phyloP scores from a whole-genome alignment of 2,113 vertebrate genomes.

The Crotalus helleri region DNA sequence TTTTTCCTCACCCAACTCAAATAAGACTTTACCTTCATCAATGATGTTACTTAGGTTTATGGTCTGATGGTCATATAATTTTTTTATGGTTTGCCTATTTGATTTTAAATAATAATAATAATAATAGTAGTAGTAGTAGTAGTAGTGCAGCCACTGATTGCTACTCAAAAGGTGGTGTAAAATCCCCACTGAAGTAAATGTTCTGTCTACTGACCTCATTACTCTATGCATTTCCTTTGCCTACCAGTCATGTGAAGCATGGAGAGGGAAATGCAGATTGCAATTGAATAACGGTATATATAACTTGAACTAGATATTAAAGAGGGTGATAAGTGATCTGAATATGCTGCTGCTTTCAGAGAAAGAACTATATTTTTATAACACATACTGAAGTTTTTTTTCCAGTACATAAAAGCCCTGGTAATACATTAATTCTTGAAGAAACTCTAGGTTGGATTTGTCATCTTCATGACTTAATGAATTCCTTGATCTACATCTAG shows the following conservation, averaged over 20 bases:
- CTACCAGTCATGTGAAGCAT: neutral
- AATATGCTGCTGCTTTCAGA: neutral
- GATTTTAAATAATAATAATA: neutral
- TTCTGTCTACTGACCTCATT: neutral
- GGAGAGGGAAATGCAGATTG: neutral
- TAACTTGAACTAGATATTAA: neutral
- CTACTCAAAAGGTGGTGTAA: neutral
- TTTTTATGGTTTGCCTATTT: neutral
- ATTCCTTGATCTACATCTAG: neutral
- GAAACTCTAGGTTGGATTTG: neutral
- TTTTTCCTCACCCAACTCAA: neutral
- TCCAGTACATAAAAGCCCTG: neutral
- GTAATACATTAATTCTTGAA: neutral
- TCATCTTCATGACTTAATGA: neutral
- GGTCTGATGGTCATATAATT: constrained; percentile 15
- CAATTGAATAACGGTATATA: neutral
- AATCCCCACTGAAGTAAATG: neutral
- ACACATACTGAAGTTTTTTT: neutral
- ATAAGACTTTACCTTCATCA: no score
- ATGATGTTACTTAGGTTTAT: neutral
- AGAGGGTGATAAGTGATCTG: neutral
- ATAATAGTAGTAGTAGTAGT: no score
- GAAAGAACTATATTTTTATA: neutral
- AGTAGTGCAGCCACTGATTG: neutral
- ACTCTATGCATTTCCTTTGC: neutral